Base-by-base conservation (phyloP, 2,797 vertebrate species). In the Syngnathus acus region DNA sequence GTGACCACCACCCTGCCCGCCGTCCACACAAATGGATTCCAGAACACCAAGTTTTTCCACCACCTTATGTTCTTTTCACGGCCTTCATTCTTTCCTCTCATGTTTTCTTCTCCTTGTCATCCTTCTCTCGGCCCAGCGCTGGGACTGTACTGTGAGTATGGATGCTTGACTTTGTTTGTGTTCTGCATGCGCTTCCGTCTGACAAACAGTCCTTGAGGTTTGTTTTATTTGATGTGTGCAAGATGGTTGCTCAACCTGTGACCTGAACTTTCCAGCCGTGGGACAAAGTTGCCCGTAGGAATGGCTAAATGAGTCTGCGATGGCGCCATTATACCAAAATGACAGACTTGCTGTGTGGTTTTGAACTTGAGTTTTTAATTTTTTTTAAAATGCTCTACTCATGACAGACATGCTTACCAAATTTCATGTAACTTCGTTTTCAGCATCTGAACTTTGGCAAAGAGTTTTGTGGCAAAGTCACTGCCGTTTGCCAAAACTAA, bases 71-170 rank as follows among this genome's bases (percentile, higher is more conserved):
- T 48, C 70, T 63, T 64, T 38, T 72, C 11, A 50, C 13, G 48
- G 71, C 59, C 64, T 71, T 72, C 61, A 42, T 57, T 55, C 14
- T 67, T 60, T 45, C 74, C 64, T 62, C 68, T 69, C 62, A 71
- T 78, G 38, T 78, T 64, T 67, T 82, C 70, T 72, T 40, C 55
- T 39, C 54, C 39, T 57, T 55, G n/a, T 23, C 7, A 47, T 86
- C 61, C 82, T 65, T 71, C 54, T 80, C 53, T 68, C 64, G 76
- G 55, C 81, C 73, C 79, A 90, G 88, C 84, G 50, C 65, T 90
- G 82, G 88, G 88, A 84, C 78, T 90, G 1, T 90, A 90, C 79
- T 90, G 88, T 90, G 77, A 89, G 88, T 90, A 86, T 79, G 64
- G 59, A 42, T 6, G 60, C 60, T 60, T 55, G 16, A 2, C 32